Conservation (phyloP, 2,797 vertebrate genomes). For the Aeoliscus strigatus region DNA sequence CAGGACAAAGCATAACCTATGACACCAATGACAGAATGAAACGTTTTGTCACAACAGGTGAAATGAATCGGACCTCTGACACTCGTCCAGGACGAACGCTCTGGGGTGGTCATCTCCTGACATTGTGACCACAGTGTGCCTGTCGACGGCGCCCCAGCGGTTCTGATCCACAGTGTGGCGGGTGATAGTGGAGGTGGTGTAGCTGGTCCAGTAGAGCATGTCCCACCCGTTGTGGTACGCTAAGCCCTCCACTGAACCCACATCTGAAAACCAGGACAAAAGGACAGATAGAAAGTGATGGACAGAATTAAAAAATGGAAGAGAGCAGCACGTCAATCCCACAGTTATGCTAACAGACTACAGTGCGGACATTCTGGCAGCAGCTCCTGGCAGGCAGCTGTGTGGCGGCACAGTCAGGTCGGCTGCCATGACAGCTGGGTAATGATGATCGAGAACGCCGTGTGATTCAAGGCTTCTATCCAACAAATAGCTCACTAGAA, state of each 20-base stretch:
- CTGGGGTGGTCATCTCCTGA: conserved; percentile 94
- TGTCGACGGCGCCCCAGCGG: conserved; percentile 83
- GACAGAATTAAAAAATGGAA: conserved; percentile 4
- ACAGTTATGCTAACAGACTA: conserved; percentile 39
- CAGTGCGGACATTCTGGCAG: conserved; percentile 40
- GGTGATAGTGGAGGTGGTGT: conserved; percentile 94
- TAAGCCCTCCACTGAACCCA: conserved; percentile 95
- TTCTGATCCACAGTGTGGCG: conserved; percentile 93
- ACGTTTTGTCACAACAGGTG: neutral
- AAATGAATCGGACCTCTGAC: conserved; percentile 81
- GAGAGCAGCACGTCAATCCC: conserved; percentile 37
- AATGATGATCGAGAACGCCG: conserved; percentile 50
- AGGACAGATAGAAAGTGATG: conserved; percentile 7
- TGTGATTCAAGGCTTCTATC: conserved; percentile 51
- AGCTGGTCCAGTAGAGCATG: conserved; percentile 96
- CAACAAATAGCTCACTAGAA: conserved; percentile 55
- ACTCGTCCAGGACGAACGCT: conserved; percentile 94
- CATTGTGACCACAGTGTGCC: conserved; percentile 96
- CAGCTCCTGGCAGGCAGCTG: conserved; percentile 36
- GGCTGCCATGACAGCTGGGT: conserved; percentile 48
- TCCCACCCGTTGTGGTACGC: conserved; percentile 95
- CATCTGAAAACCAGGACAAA: conserved; percentile 78
- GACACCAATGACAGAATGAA: neutral
- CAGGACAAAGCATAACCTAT: neutral
- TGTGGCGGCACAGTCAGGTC: conserved; percentile 30